Percentiles rank a stretch among this genome's conserved stretches.
These are phyloP conservation scores for Apaloderma vittatum DNA, from an alignment of 2,113 vertebrate species.

Conservation along the genomic window DNA sequence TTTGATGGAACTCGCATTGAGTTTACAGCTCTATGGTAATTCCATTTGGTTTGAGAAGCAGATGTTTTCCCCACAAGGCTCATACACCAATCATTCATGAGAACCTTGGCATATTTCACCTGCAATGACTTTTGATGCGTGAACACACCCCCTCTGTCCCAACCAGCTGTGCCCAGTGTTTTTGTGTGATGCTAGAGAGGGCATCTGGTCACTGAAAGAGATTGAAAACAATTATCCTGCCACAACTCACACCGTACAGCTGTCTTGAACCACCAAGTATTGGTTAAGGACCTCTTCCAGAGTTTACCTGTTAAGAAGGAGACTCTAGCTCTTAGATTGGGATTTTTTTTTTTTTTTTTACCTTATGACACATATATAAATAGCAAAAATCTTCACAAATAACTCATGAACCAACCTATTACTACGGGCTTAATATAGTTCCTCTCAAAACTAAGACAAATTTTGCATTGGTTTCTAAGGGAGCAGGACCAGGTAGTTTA, in stretches of 20 bases:
- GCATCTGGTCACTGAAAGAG: background rate
- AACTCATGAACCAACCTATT: background rate
- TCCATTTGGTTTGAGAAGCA: background rate
- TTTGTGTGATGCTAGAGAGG: background rate
- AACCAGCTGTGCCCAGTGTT: background rate
- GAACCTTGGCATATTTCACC: background rate
- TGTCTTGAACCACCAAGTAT: background rate
- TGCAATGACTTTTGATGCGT: background rate
- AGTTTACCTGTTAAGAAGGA: background rate
- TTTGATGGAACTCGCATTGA: background rate
- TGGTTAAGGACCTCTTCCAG: background rate
- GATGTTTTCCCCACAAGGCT: background rate
- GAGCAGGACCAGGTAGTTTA: background rate
- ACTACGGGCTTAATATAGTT: background rate
- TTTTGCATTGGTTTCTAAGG: background rate
- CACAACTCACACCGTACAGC: rapidly evolving
- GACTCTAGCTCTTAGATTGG: background rate
- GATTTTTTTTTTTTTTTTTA: background rate
- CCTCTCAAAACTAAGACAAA: background rate
- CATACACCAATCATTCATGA: rapidly evolving
- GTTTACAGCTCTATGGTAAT: background rate
- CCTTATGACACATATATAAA: background rate
- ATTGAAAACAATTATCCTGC: background rate
- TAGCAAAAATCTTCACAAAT: background rate
- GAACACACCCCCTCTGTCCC: background rate